Evolutionary conservation across 2,797 vertebrate species (phyloP), one percentile per base, ranked within the genome.

Genomic region (Smutsia temminckii): DNA sequence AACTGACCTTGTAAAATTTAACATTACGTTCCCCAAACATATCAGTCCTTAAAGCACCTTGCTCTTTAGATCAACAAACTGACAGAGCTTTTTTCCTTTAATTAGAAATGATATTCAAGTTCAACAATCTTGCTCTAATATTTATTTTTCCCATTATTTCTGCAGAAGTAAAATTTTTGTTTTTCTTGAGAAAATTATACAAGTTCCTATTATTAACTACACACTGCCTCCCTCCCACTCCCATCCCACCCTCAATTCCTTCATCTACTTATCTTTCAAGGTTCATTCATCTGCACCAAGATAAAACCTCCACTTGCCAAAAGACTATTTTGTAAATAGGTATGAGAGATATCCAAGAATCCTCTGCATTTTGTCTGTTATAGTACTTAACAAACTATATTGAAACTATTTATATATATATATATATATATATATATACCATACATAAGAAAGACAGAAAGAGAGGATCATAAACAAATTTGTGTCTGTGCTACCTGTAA

Each of bases 121-220:
- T 91, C 72, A 89, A 94, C 13, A 95, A 93, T 74, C n/a, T 42
- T 94, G n/a, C 7, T 77, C 89, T 81, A 13, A 59, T 85, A 21
- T 78, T 84, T 83, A 32, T 95, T 93, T 77, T 83, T 53, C 25
- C 42, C 59, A 55, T n/a, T 95, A 81, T 91, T 92, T 92, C n/a
- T 79, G 0, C 53, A 89, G 71, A 23, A 72, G 61, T 23, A 14
- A 90, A 94, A 78, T 63, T 94, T 49, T 51, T 57, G 20, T 37
- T 96, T 93, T 79, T 83, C 89, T 57, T 91, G 32, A 61, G 29
- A 93, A 81, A 96, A 89, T 61, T 85, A 94, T 32, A 40, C 21
- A 85, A 61, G 20, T 64, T 81, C 53, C 81, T 91, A 61, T 85
- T 79, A 79, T 79, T 86, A 95, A 57, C 49, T 93, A 95, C 18